Percentiles rank a stretch among this genome's conserved stretches.
These are phyloP conservation scores for Drosophila tsacasi DNA, from an alignment of 1,140 invertebrate species.

Conservation along the genomic window DNA sequence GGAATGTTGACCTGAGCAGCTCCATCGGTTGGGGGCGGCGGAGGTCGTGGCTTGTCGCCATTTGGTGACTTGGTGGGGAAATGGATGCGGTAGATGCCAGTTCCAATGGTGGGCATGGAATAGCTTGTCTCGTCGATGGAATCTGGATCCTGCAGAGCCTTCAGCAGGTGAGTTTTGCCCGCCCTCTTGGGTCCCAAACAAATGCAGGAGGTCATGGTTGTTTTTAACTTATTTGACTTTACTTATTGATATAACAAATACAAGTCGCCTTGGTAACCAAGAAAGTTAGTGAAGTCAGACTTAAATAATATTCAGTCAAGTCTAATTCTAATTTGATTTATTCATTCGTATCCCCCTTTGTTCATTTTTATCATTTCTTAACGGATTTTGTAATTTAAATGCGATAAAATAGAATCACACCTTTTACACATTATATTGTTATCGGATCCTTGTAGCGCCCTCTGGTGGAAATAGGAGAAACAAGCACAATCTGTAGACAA, in stretches of 20 bases:
- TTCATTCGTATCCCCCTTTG: not conserved
- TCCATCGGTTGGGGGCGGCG: conserved; percentile 39
- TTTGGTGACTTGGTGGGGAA: conserved; percentile 85
- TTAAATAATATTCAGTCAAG: not conserved
- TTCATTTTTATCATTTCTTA: not conserved
- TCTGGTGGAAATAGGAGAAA: not conserved
- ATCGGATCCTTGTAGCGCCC: not conserved
- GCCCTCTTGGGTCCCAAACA: conserved; percentile 92
- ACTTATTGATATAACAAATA: conserved; percentile 58
- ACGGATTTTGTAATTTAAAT: not conserved
- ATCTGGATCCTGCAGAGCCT: conserved; percentile 89
- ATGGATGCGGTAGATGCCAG: conserved; percentile 89
- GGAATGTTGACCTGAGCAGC: conserved; percentile 10
- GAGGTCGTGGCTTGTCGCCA: conserved; percentile 79
- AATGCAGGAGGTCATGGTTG: conserved; percentile 86
- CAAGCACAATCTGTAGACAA: not conserved
- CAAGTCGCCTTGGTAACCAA: conserved; percentile 34
- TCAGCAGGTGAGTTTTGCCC: conserved; percentile 93
- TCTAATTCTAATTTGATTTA: not conserved
- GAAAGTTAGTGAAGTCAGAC: not conserved
- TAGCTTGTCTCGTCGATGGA: conserved; percentile 90
- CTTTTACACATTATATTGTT: not conserved
- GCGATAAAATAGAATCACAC: not conserved
- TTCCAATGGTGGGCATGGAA: conserved; percentile 91
- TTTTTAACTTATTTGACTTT: not conserved